Evolutionary conservation across 2,113 vertebrate species (phyloP).

Genomic region (Clarias gariepinus): DNA sequence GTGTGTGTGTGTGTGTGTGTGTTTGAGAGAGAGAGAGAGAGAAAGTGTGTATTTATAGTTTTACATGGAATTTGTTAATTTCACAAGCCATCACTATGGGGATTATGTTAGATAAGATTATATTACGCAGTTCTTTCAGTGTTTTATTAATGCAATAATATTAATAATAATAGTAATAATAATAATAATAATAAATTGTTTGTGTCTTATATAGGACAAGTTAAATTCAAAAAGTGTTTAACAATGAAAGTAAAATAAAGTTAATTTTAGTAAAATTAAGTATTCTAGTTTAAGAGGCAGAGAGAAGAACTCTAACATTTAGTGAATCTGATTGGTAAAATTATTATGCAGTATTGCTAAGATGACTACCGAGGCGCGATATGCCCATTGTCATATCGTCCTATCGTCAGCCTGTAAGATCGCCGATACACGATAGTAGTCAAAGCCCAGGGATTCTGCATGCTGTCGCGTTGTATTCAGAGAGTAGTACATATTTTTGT

Average conservation of each 20-base stretch:
- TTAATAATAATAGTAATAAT: not conserved
- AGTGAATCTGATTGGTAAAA: not conserved
- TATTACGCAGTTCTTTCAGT: not conserved
- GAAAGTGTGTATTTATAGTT: not conserved
- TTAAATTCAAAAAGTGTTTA: too few species aligned
- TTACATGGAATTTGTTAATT: not conserved
- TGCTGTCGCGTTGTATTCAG: too few species aligned
- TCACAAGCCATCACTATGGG: not conserved
- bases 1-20: slow-evolving; percentile 26
- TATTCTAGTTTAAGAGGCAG: too few species aligned
- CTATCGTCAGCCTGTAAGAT: too few species aligned
- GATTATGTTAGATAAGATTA: not conserved
- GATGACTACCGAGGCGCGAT: not conserved
- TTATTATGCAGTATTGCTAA: not conserved
- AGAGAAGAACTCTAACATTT: too few species aligned
- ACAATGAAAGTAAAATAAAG: too few species aligned
- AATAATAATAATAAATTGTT: too few species aligned
- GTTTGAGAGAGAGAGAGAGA: not conserved
- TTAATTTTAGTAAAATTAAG: too few species aligned
- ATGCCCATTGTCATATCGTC: too few species aligned
- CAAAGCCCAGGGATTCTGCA: too few species aligned
- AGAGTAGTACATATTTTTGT: too few species aligned
- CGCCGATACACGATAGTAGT: too few species aligned
- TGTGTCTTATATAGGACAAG: not conserved
- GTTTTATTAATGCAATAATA: not conserved